Conservation (phyloP, 2,113 vertebrate genomes). For the Bufo bufo region DNA sequence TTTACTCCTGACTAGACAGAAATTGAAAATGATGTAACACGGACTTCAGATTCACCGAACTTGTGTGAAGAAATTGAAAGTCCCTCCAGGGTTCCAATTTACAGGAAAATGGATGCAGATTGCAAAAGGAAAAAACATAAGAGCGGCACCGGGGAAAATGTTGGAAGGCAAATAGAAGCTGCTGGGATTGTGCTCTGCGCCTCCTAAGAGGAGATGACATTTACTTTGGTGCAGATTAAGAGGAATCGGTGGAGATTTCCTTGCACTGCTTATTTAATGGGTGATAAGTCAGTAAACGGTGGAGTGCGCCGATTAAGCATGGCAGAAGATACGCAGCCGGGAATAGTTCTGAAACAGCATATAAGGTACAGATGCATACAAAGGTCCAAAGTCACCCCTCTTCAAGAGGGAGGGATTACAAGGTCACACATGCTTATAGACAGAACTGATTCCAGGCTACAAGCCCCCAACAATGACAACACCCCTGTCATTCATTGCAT, state of each 20-base stretch:
- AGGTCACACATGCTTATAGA: too few species aligned
- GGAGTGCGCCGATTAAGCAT: not conserved
- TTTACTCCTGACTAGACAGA: conserved; percentile 19
- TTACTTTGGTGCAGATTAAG: conserved; percentile 26
- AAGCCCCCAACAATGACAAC: too few species aligned
- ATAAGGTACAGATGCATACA: not conserved
- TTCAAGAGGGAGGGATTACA: not conserved
- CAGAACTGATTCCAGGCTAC: too few species aligned
- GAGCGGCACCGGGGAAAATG: conserved; percentile 6
- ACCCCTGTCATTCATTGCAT: too few species aligned
- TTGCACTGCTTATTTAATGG: conserved; percentile 5
- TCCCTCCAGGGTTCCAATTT: conserved; percentile 31
- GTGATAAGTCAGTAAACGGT: conserved; percentile 5
- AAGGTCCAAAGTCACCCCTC: not conserved
- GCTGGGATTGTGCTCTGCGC: not conserved
- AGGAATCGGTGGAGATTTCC: not conserved
- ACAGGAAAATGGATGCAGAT: conserved; percentile 34
- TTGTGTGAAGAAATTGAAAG: conserved; percentile 6
- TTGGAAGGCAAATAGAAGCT: conserved; percentile 6
- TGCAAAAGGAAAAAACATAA: conserved; percentile 9
- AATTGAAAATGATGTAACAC: conserved; percentile 14
- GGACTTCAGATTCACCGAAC: conserved; percentile 14
- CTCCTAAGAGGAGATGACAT: not conserved
- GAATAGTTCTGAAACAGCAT: not conserved
- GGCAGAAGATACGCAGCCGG: not conserved